Percentiles rank a stretch among this genome's conserved stretches.
Conservation (phyloP, 1,140 invertebrate species). For the Arctopsyche grandis region DNA sequence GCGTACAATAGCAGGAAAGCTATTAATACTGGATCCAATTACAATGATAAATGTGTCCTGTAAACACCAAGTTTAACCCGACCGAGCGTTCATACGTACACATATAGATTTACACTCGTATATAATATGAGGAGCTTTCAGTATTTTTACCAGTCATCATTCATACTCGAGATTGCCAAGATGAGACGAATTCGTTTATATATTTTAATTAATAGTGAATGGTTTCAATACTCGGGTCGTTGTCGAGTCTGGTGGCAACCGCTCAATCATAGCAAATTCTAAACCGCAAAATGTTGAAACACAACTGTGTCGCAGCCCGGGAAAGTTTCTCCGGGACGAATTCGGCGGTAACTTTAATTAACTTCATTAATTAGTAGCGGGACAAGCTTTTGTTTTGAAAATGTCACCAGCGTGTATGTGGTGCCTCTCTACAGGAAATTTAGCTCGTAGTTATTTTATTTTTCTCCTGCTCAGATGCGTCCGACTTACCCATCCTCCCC, state of each 20-base stretch:
- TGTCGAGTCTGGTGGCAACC: background rate
- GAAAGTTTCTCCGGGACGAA: background rate
- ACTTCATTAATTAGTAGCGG: conserved; percentile 31
- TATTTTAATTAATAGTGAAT: too few relatives aligned
- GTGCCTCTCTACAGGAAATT: too few relatives aligned
- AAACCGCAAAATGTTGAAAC: conserved; percentile 12
- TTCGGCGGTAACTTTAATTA: conserved; percentile 30
- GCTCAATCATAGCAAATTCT: conserved; percentile 15
- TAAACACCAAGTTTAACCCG: background rate
- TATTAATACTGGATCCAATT: conserved; percentile 29
- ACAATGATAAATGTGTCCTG: conserved; percentile 32
- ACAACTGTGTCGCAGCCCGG: background rate
- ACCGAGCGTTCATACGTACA: background rate
- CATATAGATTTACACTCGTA: background rate
- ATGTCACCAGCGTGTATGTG: background rate
- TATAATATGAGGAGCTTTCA: too few relatives aligned
- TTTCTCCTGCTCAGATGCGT: too few relatives aligned
- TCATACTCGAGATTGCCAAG: too few relatives aligned
- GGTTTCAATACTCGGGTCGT: too few relatives aligned
- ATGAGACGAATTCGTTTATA: too few relatives aligned
- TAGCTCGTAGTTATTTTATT: too few relatives aligned
- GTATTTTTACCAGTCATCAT: too few relatives aligned
- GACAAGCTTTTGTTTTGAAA: conserved; percentile 8
- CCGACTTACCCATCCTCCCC: too few relatives aligned
- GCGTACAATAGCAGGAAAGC: conserved; percentile 10